Evolutionary conservation across 2,888 invertebrate species (phyloP).

Genomic region (Hydropsyche betteni): DNA sequence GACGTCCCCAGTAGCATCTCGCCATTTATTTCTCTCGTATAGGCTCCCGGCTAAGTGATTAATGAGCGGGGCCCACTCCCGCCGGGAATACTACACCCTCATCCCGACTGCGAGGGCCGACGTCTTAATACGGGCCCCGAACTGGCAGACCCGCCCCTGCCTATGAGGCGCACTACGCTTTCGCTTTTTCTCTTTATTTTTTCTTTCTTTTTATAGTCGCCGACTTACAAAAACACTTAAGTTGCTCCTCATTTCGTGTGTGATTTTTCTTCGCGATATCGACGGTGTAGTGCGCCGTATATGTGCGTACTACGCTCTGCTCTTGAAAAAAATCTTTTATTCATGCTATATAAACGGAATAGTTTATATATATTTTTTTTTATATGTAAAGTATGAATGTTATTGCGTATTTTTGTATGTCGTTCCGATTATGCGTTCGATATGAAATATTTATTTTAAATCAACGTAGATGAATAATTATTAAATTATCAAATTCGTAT

Average conservation of each 20-base stretch:
- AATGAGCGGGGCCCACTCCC: conserved; percentile 42
- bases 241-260: conserved; percentile 27
- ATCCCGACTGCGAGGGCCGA: conserved; percentile 39
- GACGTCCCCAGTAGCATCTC: background rate
- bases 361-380: no score
- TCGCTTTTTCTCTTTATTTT: conserved; percentile 7
- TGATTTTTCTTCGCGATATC: conserved; percentile 34
- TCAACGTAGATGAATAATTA: no score
- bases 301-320: no score
- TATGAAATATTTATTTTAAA: no score
- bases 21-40: conserved; percentile 36
- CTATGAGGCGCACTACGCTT: background rate
- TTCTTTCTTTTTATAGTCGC: conserved; percentile 12
- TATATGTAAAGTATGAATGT: no score
- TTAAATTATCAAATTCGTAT: no score
- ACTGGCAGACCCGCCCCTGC: background rate
- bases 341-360: no score
- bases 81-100: conserved; percentile 38
- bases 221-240: conserved; percentile 38
- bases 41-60: conserved; percentile 44
- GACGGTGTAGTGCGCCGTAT: conserved; percentile 10
- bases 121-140: conserved; percentile 41
- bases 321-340: no score
- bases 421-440: no score
- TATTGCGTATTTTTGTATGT: no score